phyloP scores from a whole-genome alignment of 2,888 invertebrate species.

The Troides oblongomaculatus region DNA sequence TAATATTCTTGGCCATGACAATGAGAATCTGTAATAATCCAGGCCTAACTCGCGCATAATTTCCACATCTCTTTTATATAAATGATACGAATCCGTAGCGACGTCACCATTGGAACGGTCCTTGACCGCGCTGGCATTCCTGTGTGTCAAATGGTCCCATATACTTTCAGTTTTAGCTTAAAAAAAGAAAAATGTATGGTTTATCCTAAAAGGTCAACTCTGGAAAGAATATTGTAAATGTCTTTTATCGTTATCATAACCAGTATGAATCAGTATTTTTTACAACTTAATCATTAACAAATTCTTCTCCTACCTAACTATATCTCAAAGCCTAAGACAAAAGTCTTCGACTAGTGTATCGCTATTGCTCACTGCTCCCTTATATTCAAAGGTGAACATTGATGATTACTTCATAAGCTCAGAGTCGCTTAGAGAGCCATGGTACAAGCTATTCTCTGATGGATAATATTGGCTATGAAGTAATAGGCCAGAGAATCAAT shows the following conservation, averaged over 20 bases:
- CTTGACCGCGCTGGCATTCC: constrained; percentile 61
- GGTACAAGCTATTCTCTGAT: too few relatives aligned
- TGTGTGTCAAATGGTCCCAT: constrained; percentile 82
- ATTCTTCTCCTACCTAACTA: too few relatives aligned
- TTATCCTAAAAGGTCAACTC: not conserved
- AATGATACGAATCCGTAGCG: constrained; percentile 77
- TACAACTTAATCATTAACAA: too few relatives aligned
- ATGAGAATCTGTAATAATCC: constrained; percentile 77
- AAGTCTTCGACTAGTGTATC: too few relatives aligned
- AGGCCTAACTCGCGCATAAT: constrained; percentile 33
- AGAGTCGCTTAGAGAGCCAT: too few relatives aligned
- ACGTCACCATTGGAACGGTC: constrained; percentile 79
- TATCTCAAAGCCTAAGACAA: too few relatives aligned
- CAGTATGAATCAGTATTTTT: too few relatives aligned
- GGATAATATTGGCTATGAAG: too few relatives aligned
- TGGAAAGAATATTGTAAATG: not conserved
- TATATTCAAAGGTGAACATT: too few relatives aligned
- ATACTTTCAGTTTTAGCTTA: constrained; percentile 78
- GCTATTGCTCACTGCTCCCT: too few relatives aligned
- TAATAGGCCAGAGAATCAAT: too few relatives aligned
- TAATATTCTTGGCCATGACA: constrained; percentile 80
- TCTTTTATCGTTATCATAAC: not conserved
- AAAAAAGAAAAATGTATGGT: not conserved
- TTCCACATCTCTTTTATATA: constrained; percentile 36
- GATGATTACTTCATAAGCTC: too few relatives aligned